Base-by-base conservation (phyloP, 2,797 vertebrate species). In the Gouania willdenowi region DNA sequence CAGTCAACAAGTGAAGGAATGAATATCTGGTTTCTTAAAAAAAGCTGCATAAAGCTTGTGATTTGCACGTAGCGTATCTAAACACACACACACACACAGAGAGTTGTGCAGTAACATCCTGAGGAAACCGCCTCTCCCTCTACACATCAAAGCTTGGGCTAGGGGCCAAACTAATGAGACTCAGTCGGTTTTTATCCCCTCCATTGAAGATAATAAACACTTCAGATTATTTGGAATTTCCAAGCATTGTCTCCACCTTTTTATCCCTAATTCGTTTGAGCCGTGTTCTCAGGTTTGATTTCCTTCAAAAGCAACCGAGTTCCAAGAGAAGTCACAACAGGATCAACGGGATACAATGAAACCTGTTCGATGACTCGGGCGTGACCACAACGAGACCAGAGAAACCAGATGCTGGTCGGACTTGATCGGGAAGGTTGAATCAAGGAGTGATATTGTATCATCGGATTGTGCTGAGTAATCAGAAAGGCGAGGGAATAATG, bases 61-160 rank as follows among this genome's bases (percentile, higher is more conserved):
- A 44, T 40, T 24, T 35, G 37, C 44, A 47, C 33, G 26, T 24
- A 41, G 16, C 4, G 11, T 18, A 46, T 44, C 22, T 26, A 12
- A 45, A 56, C 17, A 51, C 38, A 13, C 27, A 62, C 46, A 63
- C 37, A 63, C 39, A 57, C 29, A 53, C 42, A 71, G 26, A 41
- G 23, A 36, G 41, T 47, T 8, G 26, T 41, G 38, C 8, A 41
- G 56, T 25, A 41, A 67, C 72, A 66, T 82, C 77, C 79, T 73
- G 74, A 75, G 78, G 79, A 82, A 75, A 46, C 26, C 16, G 34
- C 69, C 75, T 73, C 70, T 49, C 59, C 65, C 54, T 58, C 21
- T 1, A 56, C 17, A 26, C 57, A 64, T 77, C 62, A 72, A 75
- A 77, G 52, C 55, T 26, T 36, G 57, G 54, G 13, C 39, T 8